phyloP scores from a whole-genome alignment of 2,113 vertebrate species.

The Spilogale gracilis region DNA sequence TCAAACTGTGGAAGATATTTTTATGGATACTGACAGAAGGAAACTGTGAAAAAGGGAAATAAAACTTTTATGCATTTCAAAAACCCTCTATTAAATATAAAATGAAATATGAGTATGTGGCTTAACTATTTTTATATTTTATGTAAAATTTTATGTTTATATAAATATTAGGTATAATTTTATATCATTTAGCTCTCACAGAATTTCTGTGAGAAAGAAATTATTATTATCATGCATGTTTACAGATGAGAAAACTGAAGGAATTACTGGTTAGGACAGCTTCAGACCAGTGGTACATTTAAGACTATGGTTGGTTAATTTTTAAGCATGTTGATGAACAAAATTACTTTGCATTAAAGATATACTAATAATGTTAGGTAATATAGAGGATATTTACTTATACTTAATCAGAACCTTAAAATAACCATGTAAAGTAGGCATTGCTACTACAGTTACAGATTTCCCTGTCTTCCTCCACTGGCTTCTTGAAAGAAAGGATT shows the following conservation, averaged over 20 bases:
- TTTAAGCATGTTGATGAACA: not conserved
- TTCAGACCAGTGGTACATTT: not conserved
- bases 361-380: not conserved
- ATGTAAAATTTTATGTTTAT: slow-evolving; percentile 1
- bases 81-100: not conserved
- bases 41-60: not conserved
- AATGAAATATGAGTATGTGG: not conserved
- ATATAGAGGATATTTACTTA: not conserved
- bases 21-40: not conserved
- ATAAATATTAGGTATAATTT: slow-evolving; percentile 52
- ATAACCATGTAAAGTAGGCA: not conserved
- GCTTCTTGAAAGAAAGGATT: not conserved
- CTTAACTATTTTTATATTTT: slow-evolving; percentile 50
- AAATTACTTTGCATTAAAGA: slow-evolving; percentile 30
- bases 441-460: not conserved
- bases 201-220: slow-evolving; percentile 34
- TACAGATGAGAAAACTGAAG: slow-evolving; percentile 31
- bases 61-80: slow-evolving; percentile 2
- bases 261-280: not conserved
- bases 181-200: not conserved
- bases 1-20: not conserved
- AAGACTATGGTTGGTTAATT: not conserved
- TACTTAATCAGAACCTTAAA: not conserved
- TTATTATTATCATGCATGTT: slow-evolving; percentile 14
- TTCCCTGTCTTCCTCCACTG: not conserved